Evolutionary conservation across 2,888 invertebrate genomes (phyloP), one percentile per base, ranked within the genome.

Genomic region (Kuschelorhynchus macadamiae): DNA sequence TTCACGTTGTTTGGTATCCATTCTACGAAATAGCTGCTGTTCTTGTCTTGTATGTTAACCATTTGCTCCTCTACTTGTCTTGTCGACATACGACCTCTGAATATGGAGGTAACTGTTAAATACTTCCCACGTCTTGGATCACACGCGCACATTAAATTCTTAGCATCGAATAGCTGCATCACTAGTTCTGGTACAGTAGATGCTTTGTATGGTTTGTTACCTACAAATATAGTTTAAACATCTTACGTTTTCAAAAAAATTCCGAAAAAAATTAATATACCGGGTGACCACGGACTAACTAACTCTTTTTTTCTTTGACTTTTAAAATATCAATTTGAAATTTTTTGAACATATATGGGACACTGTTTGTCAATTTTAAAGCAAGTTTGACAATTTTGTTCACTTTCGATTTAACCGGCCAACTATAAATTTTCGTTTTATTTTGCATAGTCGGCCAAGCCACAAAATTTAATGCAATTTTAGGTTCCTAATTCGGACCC

Each of bases 121-220:
- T 94, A 95, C 64, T 76, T 79, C 16, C 94, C 94, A 81, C 90
- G 91, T 50, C 93, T 85, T 3, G 94, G 94, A 85, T 95, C 94
- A 80, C 93, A 94, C 21, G 94, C 94, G 60, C 93, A 92, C 94
- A 95, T 94, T 91, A 94, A 91, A 85, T 94, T 95, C 81, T 90
- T 90, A 0, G 93, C 91, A 77, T 94, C 92, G 84, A 95, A 95
- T 87, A 92, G 89, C 85, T 92, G 92, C 73, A 88, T 88, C 1
- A 94, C 93, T 47, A 95, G 84, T 80, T 95, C 89, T 0, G 92
- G 90, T 0, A 95, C 94, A 0, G 92, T 91, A 0, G 92, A 80
- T 14, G 92, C 88, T 76, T 92, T 86, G 85, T 94, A 94, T 9
- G 89, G 90, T 76, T 90, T 90, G 71, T 83, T 84, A 2, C 85